Conservation (phyloP, 2,797 vertebrate species). For the Delichon dasypus region DNA sequence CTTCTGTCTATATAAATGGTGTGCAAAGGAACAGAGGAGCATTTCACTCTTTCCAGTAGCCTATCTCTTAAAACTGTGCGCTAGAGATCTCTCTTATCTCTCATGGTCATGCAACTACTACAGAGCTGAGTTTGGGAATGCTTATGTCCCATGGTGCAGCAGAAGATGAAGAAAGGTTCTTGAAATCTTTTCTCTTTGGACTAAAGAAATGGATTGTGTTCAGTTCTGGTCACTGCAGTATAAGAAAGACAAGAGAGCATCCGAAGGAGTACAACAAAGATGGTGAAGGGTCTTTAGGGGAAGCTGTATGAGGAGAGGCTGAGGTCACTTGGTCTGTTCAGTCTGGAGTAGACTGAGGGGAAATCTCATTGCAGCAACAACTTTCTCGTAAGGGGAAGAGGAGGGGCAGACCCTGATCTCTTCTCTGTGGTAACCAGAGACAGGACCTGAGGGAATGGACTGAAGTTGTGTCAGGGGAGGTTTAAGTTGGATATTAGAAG, state of each 20-base stretch:
- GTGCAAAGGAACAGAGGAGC: background rate
- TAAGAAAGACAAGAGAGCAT: background rate
- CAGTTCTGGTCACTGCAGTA: background rate
- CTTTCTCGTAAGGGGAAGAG: background rate
- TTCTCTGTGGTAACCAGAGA: no score
- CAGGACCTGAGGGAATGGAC: fast-evolving
- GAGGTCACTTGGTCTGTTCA: background rate
- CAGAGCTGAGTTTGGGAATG: background rate
- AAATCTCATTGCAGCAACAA: background rate
- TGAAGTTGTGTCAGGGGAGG: background rate
- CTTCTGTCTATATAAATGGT: background rate
- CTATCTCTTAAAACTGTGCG: background rate
- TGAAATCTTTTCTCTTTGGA: background rate
- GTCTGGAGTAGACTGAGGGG: background rate
- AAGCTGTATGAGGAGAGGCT: fast-evolving
- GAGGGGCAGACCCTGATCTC: background rate
- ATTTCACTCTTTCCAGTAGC: background rate
- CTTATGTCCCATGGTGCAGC: background rate
- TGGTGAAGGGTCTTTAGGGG: background rate
- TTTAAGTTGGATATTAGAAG: background rate
- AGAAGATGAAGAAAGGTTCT: background rate
- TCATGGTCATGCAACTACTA: background rate
- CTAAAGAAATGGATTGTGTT: background rate
- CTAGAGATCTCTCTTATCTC: background rate
- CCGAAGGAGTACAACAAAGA: background rate